Conservation (phyloP, 2,113 vertebrate species). For the Ictidomys tridecemlineatus region DNA sequence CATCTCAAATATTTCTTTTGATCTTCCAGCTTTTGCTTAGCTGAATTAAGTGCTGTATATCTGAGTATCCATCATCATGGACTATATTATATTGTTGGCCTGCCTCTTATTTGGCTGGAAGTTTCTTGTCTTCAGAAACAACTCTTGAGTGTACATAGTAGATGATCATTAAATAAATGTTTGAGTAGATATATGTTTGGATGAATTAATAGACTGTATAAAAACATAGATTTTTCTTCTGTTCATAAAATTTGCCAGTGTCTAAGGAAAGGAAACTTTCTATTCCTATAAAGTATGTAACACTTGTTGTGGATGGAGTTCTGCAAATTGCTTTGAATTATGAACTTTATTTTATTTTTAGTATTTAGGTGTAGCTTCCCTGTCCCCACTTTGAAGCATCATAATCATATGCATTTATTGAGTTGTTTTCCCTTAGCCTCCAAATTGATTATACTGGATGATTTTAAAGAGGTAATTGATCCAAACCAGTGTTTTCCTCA, state of each 20-base stretch:
- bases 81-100: neutral
- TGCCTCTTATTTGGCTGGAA: neutral
- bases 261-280: neutral
- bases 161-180: conserved; percentile 13
- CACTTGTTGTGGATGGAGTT: conserved; percentile 27
- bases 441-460: neutral
- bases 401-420: neutral
- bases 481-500: neutral
- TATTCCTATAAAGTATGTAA: neutral
- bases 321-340: neutral
- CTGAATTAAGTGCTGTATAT: neutral
- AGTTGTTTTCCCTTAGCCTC: neutral
- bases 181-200: conserved; percentile 3
- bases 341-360: conserved; percentile 17
- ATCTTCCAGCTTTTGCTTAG: neutral
- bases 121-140: conserved; percentile 34
- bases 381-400: neutral
- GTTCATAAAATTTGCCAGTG: neutral
- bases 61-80: neutral
- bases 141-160: neutral
- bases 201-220: conserved; percentile 17
- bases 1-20: neutral
- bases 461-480: conserved; percentile 36
- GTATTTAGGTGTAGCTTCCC: neutral
- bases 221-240: conserved; percentile 29